phyloP scores from a whole-genome alignment of 2,113 vertebrate genomes.

The Nettapus auritus region DNA sequence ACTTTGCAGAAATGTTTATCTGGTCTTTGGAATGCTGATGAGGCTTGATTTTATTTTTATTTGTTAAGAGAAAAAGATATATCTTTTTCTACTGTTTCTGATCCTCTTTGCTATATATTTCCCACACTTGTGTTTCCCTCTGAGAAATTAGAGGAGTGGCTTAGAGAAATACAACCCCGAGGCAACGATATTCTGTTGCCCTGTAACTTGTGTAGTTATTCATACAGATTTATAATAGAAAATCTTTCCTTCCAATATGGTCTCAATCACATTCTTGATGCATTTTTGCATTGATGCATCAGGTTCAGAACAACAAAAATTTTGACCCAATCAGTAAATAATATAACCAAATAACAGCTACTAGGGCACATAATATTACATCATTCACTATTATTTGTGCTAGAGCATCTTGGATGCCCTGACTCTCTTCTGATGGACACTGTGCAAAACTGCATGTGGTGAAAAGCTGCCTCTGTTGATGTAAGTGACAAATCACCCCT shows the following conservation, averaged over 20 bases:
- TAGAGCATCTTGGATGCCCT: not conserved
- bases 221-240: not conserved
- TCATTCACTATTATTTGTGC: rapidly evolving
- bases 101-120: not conserved
- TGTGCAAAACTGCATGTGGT: rapidly evolving
- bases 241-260: not conserved
- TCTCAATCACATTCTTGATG: not conserved
- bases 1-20: not conserved
- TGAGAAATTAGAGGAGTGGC: not conserved
- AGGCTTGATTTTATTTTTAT: not conserved
- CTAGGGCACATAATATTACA: rapidly evolving
- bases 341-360: rapidly evolving
- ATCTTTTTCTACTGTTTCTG: not conserved
- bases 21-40: not conserved
- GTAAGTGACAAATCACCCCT: not conserved
- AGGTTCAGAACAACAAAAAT: not conserved
- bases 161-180: not conserved
- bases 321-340: not conserved
- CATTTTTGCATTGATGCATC: not conserved
- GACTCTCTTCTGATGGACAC: not conserved
- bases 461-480: not conserved
- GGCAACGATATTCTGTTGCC: not conserved
- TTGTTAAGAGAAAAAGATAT: not conserved
- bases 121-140: not conserved
- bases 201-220: not conserved